phyloP scores from a whole-genome alignment of 2,888 invertebrate species.

The Amiota communis region DNA sequence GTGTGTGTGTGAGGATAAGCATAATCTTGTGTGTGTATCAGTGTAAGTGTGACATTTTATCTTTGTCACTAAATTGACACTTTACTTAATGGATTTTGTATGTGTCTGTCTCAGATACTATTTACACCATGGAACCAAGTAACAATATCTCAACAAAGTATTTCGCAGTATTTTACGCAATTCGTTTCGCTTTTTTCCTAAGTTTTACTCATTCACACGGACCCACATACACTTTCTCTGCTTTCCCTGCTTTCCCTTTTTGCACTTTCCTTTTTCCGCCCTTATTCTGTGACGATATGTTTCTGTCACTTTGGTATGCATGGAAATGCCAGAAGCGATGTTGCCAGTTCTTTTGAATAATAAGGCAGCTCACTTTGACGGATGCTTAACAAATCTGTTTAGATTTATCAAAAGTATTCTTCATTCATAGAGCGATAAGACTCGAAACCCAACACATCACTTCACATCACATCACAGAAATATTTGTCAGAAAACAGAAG shows the following conservation, averaged over 20 bases:
- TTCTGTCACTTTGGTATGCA: constrained; percentile 8
- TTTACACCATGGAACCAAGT: constrained; percentile 7
- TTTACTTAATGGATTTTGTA: constrained; percentile 69
- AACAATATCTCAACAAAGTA: neutral
- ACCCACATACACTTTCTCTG: neutral
- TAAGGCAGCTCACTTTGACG: constrained; percentile 63
- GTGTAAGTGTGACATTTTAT: constrained; percentile 65
- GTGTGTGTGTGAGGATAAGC: constrained; percentile 32
- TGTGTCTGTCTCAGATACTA: constrained; percentile 50
- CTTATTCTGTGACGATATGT: neutral
- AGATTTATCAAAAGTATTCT: constrained; percentile 46
- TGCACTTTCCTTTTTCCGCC: constrained; percentile 32
- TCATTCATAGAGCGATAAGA: constrained; percentile 33
- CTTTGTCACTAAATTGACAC: constrained; percentile 72
- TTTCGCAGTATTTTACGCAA: neutral
- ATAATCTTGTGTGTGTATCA: constrained; percentile 38
- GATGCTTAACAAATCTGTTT: constrained; percentile 59
- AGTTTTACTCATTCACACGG: too few species aligned
- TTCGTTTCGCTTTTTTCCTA: neutral
- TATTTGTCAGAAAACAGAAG: too few species aligned
- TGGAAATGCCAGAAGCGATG: constrained; percentile 20
- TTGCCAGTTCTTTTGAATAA: constrained; percentile 61
- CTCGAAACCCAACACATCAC: constrained; percentile 1
- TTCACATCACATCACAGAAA: too few species aligned
- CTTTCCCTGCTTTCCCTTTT: constrained; percentile 29